Conservation (phyloP, 2,888 invertebrate species). For the Cosmia trapezina region DNA sequence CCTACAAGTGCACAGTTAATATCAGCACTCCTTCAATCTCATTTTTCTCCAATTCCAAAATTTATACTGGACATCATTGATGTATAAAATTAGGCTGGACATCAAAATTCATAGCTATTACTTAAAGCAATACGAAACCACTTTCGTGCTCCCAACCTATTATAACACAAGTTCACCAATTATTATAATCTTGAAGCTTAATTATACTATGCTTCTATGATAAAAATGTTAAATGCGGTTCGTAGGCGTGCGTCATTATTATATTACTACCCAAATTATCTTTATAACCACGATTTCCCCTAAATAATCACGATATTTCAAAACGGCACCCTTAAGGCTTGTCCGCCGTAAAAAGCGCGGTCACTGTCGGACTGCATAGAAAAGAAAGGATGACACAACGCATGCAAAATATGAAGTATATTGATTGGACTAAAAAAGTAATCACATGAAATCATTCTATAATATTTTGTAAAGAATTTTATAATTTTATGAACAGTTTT, state of each 20-base stretch:
- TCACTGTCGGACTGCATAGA: too few relatives aligned
- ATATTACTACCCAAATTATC: constrained; percentile 17
- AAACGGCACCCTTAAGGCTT: constrained; percentile 15
- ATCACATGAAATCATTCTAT: too few relatives aligned
- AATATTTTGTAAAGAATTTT: too few relatives aligned
- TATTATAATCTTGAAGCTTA: constrained; percentile 10
- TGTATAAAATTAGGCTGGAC: too few relatives aligned
- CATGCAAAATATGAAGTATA: too few relatives aligned
- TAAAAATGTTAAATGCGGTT: neutral
- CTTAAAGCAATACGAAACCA: neutral
- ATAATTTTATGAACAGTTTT: too few relatives aligned
- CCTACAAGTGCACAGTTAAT: neutral
- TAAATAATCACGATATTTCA: constrained; percentile 19
- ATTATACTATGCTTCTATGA: neutral
- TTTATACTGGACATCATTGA: neutral
- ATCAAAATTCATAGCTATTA: neutral
- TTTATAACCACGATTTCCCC: constrained; percentile 19
- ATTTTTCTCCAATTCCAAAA: neutral
- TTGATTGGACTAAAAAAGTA: too few relatives aligned
- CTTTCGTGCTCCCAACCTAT: neutral
- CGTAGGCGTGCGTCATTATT: constrained; percentile 1
- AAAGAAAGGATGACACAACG: too few relatives aligned
- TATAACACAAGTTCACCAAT: neutral
- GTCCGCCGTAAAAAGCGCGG: too few relatives aligned
- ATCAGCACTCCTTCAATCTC: neutral